Percentiles rank a stretch among this genome's conserved stretches.
Conservation (phyloP, 2,797 vertebrate species). For the Dendrocincla tyrannina region DNA sequence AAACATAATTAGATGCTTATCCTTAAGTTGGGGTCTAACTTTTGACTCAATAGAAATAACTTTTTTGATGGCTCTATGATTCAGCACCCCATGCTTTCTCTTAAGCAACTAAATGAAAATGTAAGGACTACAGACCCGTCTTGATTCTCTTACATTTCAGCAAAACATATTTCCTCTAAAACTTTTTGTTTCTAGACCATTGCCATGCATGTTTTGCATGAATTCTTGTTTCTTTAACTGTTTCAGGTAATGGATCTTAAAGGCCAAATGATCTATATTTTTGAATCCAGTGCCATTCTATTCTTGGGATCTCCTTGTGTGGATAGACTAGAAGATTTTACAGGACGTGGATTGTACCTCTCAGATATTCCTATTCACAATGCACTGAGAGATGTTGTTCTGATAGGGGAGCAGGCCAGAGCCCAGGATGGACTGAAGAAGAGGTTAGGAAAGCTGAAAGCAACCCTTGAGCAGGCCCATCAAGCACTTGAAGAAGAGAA, state of each 20-base stretch:
- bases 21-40: neutral
- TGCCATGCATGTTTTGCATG: neutral
- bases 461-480: slow-evolving; percentile 91
- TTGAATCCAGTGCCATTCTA: slow-evolving; percentile 90
- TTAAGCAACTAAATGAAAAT: neutral
- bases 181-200: neutral
- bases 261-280: slow-evolving; percentile 98
- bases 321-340: slow-evolving; percentile 95
- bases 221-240: slow-evolving; percentile 36
- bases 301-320: slow-evolving; percentile 97
- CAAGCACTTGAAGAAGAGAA: slow-evolving; percentile 97
- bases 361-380: slow-evolving; percentile 99
- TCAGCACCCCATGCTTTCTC: neutral
- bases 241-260: slow-evolving; percentile 95
- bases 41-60: neutral
- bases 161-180: neutral
- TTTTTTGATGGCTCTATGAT: neutral
- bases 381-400: slow-evolving; percentile 92
- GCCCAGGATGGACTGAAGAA: slow-evolving; percentile 97
- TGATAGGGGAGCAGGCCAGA: slow-evolving; percentile 96
- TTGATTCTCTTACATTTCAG: neutral
- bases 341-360: slow-evolving; percentile 92
- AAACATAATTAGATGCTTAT: neutral
- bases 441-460: slow-evolving; percentile 94
- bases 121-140: neutral